A percentile compares a stretch with the other conserved stretches of the same genome.
Conservation (phyloP, 2,797 vertebrate genomes). For the Prionace glauca region DNA sequence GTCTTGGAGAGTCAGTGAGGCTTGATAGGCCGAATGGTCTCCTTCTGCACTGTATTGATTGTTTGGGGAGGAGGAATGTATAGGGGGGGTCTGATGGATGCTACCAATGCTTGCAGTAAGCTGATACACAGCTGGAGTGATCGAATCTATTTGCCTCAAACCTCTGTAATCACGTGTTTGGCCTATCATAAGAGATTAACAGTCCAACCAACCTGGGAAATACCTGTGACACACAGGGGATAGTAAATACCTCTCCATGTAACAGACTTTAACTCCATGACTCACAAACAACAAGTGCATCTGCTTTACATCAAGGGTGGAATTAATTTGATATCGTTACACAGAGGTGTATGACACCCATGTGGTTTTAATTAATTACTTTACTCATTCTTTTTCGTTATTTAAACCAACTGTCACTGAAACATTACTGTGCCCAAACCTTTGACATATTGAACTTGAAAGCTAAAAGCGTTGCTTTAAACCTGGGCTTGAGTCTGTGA, state of each 20-base stretch:
- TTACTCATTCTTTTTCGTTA: not conserved
- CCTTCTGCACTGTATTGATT: too few relatives aligned
- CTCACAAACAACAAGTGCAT: not conserved
- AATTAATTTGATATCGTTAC: not conserved
- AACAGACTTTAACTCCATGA: not conserved
- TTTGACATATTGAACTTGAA: not conserved
- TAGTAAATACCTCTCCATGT: not conserved
- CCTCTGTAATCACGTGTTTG: not conserved
- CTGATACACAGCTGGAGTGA: not conserved
- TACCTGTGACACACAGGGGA: not conserved
- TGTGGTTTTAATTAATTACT: slow-evolving; percentile 1
- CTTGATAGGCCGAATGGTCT: too few relatives aligned
- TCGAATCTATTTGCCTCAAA: not conserved
- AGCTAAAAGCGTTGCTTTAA: not conserved
- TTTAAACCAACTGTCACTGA: not conserved
- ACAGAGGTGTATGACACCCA: not conserved
- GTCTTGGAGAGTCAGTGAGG: too few relatives aligned
- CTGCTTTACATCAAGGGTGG: not conserved
- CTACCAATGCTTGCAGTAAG: not conserved
- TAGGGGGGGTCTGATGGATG: too few relatives aligned
- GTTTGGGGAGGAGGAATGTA: too few relatives aligned
- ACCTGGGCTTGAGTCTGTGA: not conserved
- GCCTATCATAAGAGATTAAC: not conserved
- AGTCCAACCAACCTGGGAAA: not conserved
- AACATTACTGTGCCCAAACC: not conserved